Conservation (phyloP, 2,797 vertebrate species). For the Okamejei kenojei region DNA sequence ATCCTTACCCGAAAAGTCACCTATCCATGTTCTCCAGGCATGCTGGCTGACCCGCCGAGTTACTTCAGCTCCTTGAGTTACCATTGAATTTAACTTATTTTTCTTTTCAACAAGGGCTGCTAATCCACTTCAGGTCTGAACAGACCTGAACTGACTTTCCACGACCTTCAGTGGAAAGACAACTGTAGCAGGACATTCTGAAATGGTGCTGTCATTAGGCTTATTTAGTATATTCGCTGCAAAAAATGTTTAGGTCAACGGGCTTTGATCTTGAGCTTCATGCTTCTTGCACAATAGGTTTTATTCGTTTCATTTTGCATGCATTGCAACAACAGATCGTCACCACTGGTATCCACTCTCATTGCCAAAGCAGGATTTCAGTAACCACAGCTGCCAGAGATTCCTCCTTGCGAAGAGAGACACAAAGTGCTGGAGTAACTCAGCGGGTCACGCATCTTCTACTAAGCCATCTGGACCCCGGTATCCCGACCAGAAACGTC, state of each 20-base stretch:
- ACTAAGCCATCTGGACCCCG: too few relatives aligned
- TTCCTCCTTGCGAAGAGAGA: neutral
- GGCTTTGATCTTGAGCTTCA: slow-evolving; percentile 21
- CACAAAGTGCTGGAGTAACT: too few relatives aligned
- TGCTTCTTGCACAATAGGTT: slow-evolving; percentile 15
- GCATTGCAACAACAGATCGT: neutral
- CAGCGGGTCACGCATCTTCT: too few relatives aligned
- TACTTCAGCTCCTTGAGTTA: too few relatives aligned
- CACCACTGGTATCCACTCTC: neutral
- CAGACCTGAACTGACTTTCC: neutral
- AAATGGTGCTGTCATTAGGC: slow-evolving; percentile 21
- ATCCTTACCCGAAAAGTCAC: too few relatives aligned
- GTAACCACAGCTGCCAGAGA: neutral
- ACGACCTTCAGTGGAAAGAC: slow-evolving; percentile 23
- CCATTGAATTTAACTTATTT: too few relatives aligned
- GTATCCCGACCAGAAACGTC: too few relatives aligned
- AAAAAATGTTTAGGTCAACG: slow-evolving; percentile 10
- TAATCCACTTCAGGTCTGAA: neutral
- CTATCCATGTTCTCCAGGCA: too few relatives aligned
- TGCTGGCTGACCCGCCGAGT: too few relatives aligned
- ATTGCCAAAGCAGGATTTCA: neutral
- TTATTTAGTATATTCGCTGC: slow-evolving; percentile 2
- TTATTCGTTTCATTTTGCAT: slow-evolving; percentile 15
- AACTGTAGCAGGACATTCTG: neutral
- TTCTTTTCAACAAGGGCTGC: too few relatives aligned